Percentiles rank a stretch among this genome's conserved stretches.
These are phyloP conservation scores for Euborellia annulipes DNA, from an alignment of 1,140 invertebrate genomes.

Conservation along the genomic window DNA sequence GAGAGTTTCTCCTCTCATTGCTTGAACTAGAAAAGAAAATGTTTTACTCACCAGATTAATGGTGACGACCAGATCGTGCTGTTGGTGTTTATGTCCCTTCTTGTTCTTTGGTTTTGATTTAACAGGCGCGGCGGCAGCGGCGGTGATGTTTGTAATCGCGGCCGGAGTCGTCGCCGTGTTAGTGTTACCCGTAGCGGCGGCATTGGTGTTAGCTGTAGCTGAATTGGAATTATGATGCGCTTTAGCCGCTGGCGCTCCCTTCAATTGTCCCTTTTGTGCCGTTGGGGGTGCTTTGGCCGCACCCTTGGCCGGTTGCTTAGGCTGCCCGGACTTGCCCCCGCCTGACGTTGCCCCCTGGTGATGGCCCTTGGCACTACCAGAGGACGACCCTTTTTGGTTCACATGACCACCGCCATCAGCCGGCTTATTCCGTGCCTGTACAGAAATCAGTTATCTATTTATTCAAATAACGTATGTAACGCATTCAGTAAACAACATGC, in stretches of 20 bases:
- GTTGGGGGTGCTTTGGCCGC: slow-evolving; percentile 39
- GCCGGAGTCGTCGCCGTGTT: too few relatives aligned
- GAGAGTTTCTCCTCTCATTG: too few relatives aligned
- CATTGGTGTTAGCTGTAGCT: too few relatives aligned
- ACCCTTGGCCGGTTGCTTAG: slow-evolving; percentile 28
- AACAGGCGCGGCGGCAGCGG: too few relatives aligned
- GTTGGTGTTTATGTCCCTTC: slow-evolving; percentile 62
- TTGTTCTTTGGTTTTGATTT: slow-evolving; percentile 54
- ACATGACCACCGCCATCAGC: slow-evolving; percentile 52
- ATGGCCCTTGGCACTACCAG: slow-evolving; percentile 34
- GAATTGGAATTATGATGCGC: too few relatives aligned
- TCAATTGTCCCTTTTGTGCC: slow-evolving; percentile 38
- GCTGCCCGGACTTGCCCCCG: slow-evolving; percentile 36
- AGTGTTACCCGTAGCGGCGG: too few relatives aligned
- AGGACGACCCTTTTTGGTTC: slow-evolving; percentile 43
- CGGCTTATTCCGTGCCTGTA: slow-evolving; percentile 65
- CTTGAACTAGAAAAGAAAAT: too few relatives aligned
- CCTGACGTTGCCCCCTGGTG: slow-evolving; percentile 37
- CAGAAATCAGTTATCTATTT: too few relatives aligned
- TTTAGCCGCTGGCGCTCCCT: slow-evolving; percentile 17
- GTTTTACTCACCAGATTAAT: slow-evolving; percentile 55
- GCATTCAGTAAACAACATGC: too few relatives aligned
- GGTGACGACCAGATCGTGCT: slow-evolving; percentile 64
- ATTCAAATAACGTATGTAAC: too few relatives aligned
- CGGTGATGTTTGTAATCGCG: too few relatives aligned